Evolutionary conservation across 2,888 invertebrate genomes (phyloP).

Genomic region (Ectemnius continuus): DNA sequence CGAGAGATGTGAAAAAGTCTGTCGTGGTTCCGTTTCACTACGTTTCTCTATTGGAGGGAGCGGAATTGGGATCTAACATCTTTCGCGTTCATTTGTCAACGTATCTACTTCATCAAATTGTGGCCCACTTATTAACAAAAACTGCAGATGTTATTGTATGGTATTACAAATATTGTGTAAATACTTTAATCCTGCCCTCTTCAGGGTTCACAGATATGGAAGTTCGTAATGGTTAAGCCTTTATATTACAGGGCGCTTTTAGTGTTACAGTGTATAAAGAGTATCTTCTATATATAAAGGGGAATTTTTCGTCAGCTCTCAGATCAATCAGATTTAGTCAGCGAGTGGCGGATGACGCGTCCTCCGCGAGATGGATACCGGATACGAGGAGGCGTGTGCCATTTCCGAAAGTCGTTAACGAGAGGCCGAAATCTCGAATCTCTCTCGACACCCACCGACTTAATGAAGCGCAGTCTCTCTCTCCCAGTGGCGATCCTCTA

Average conservation of each 20-base stretch:
- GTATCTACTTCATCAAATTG: too few relatives aligned
- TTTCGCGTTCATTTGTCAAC: too few relatives aligned
- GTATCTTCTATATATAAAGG: too few relatives aligned
- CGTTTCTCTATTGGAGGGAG: not conserved
- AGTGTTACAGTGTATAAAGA: too few relatives aligned
- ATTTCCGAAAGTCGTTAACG: slow-evolving; percentile 60
- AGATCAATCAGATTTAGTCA: slow-evolving; percentile 31
- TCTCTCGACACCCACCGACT: slow-evolving; percentile 47
- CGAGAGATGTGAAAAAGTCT: not conserved
- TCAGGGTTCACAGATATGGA: too few relatives aligned
- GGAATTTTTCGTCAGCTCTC: not conserved
- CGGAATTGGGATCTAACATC: not conserved
- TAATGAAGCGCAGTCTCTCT: slow-evolving; percentile 47
- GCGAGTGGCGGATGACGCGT: slow-evolving; percentile 38
- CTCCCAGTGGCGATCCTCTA: slow-evolving; percentile 38
- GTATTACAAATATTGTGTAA: too few relatives aligned
- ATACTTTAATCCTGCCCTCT: too few relatives aligned
- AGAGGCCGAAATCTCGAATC: slow-evolving; percentile 50
- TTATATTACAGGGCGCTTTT: too few relatives aligned
- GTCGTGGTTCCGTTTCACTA: not conserved
- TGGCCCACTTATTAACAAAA: too few relatives aligned
- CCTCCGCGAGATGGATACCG: slow-evolving; percentile 39
- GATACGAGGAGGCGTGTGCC: slow-evolving; percentile 39
- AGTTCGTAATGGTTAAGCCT: too few relatives aligned
- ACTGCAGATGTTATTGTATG: too few relatives aligned